Percentiles rank a stretch among this genome's conserved stretches.
These are phyloP conservation scores for Alethe castanea DNA, from an alignment of 2,113 vertebrate genomes.

Conservation along the genomic window DNA sequence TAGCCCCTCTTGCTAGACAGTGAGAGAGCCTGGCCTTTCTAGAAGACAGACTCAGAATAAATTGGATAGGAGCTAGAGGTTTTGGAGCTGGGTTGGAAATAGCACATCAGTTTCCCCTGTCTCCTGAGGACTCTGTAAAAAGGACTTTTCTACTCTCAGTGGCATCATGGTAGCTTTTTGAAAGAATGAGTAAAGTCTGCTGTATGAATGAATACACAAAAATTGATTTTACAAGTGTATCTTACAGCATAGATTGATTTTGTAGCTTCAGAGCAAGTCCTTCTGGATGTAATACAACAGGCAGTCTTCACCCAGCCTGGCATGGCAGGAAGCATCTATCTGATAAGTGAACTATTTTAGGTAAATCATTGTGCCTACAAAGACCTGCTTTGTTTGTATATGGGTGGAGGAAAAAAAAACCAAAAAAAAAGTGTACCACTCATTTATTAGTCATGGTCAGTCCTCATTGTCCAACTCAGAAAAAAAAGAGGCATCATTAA, in stretches of 20 bases:
- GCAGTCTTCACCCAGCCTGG: neutral
- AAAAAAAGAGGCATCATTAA: neutral
- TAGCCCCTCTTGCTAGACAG: neutral
- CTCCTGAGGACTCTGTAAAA: neutral
- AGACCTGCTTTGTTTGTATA: neutral
- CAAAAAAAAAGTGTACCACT: neutral
- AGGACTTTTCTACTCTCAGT: neutral
- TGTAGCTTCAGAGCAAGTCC: neutral
- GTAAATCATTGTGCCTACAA: neutral
- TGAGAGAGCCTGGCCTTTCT: neutral
- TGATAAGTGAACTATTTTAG: constrained; percentile 48
- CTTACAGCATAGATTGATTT: neutral
- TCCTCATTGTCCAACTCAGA: neutral
- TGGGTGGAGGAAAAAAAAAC: neutral
- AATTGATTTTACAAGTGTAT: neutral
- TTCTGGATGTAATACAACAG: neutral
- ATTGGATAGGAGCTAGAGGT: rapidly evolving
- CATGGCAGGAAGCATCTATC: constrained; percentile 8
- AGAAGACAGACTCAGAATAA: neutral
- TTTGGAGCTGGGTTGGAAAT: neutral
- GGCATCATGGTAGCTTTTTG: neutral
- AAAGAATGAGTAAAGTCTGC: neutral
- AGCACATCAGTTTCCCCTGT: neutral
- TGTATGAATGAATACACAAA: neutral
- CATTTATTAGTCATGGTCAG: neutral